phyloP scores from a whole-genome alignment of 2,888 invertebrate species.

The Luperina nickerlii region DNA sequence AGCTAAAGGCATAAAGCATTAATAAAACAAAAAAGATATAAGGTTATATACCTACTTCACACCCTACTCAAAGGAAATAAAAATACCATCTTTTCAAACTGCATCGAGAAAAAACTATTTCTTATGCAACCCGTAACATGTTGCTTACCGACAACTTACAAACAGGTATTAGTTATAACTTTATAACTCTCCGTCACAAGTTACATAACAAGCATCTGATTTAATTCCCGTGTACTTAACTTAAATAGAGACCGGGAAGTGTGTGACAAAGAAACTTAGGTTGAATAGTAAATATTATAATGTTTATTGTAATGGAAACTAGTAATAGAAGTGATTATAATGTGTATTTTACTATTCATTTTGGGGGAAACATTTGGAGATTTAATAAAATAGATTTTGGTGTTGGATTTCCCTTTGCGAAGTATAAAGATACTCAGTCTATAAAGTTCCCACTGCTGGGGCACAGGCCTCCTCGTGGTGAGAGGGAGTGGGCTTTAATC shows the following conservation, averaged over 20 bases:
- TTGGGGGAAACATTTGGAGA: background rate
- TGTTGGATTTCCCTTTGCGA: background rate
- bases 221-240: conserved; percentile 46
- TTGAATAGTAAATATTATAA: background rate
- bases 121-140: conserved; percentile 24
- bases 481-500: background rate
- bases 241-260: conserved; percentile 15
- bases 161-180: conserved; percentile 49
- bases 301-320: background rate
- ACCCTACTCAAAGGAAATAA: conserved; percentile 10
- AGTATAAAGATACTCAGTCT: background rate
- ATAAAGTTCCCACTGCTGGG: background rate
- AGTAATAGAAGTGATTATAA: background rate
- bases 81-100: conserved; percentile 23
- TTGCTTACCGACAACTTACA: conserved; percentile 40
- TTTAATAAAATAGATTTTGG: background rate
- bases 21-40: background rate
- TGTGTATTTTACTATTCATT: background rate
- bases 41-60: background rate
- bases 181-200: conserved; percentile 51
- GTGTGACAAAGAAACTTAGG: conserved; percentile 26
- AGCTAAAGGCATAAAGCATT: no score
- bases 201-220: conserved; percentile 50
- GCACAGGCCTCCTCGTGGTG: background rate
- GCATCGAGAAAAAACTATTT: conserved; percentile 32